Evolutionary conservation across 2,888 invertebrate species (phyloP).

Genomic region (Rhopalosiphum nymphaeae): DNA sequence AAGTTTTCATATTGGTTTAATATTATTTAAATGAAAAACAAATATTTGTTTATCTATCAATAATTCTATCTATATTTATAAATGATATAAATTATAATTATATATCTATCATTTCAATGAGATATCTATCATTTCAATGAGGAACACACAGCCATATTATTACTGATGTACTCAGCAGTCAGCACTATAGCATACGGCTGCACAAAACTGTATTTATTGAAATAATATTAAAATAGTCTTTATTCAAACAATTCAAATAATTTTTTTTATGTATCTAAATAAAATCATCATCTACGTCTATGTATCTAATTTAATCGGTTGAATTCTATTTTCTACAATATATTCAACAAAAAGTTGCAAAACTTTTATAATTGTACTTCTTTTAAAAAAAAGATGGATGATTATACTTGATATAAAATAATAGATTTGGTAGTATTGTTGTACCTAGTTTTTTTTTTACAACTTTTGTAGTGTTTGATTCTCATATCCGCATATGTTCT

Average conservation of each 20-base stretch:
- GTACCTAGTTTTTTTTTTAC: background rate
- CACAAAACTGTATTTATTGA: background rate
- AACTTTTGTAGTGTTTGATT: background rate
- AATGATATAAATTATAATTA: background rate
- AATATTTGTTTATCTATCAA: background rate
- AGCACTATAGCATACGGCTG: background rate
- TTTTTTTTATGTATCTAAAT: background rate
- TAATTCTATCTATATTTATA: background rate
- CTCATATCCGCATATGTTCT: background rate
- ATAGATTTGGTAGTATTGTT: background rate
- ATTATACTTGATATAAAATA: background rate
- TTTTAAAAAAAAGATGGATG: background rate
- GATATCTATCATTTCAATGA: background rate
- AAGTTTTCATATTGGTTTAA: background rate
- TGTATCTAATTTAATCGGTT: background rate
- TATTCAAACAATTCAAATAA: background rate
- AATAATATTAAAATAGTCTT: background rate
- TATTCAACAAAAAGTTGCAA: too few species aligned
- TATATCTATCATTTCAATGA: background rate
- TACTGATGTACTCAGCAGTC: background rate
- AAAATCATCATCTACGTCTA: background rate
- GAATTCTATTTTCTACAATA: background rate
- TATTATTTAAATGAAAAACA: constrained; percentile 10
- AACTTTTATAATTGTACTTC: background rate
- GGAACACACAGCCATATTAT: background rate